phyloP scores from a whole-genome alignment of 1,140 invertebrate genomes.

The Notospermus geniculatus region DNA sequence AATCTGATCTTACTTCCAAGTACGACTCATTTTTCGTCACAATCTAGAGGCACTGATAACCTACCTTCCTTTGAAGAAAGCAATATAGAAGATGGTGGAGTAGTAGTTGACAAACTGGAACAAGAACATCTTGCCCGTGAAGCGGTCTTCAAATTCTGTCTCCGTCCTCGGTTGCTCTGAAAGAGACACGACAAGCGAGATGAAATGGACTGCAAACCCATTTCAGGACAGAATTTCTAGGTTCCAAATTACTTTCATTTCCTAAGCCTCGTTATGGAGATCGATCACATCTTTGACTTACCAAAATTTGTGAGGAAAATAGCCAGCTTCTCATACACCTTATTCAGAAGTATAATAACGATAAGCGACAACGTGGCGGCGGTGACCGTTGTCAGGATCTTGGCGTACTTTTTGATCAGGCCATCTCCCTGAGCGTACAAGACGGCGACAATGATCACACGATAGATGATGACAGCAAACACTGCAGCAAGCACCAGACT shows the following conservation, averaged over 20 bases:
- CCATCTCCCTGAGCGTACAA: constrained; percentile 52
- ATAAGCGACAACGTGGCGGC: constrained; percentile 87
- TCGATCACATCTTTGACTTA: constrained; percentile 31
- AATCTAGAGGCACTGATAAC: constrained; percentile 12
- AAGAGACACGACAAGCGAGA: constrained; percentile 6
- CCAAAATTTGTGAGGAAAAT: constrained; percentile 53
- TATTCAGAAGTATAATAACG: constrained; percentile 87
- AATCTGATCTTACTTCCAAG: too few species aligned
- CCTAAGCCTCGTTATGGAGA: background rate
- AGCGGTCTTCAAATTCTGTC: constrained; percentile 92
- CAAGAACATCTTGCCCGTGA: constrained; percentile 95
- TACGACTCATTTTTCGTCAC: too few species aligned
- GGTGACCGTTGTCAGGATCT: constrained; percentile 86
- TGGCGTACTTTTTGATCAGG: constrained; percentile 65
- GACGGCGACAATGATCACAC: constrained; percentile 79
- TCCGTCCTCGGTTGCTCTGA: constrained; percentile 74
- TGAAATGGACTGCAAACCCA: too few species aligned
- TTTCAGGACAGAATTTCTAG: background rate
- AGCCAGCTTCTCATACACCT: constrained; percentile 61
- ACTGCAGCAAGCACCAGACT: constrained; percentile 80
- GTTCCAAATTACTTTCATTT: background rate
- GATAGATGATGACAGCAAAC: constrained; percentile 87
- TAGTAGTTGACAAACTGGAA: constrained; percentile 98
- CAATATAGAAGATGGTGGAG: constrained; percentile 93
- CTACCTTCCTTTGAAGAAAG: constrained; percentile 87